phyloP scores from a whole-genome alignment of 2,797 vertebrate species.

The Arrhamphus sclerolepis region DNA sequence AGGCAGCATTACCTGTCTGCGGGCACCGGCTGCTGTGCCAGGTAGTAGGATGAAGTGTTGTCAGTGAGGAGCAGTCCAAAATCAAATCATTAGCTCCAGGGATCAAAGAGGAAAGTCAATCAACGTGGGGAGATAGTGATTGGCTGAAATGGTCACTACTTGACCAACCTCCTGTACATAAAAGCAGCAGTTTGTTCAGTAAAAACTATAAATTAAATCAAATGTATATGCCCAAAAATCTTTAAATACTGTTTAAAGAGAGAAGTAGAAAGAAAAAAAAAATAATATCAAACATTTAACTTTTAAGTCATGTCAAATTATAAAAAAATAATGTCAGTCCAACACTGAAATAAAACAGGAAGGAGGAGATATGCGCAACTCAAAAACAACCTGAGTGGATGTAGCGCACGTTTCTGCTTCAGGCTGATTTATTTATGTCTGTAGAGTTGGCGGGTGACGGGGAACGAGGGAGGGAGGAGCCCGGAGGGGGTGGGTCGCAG shows the following conservation, averaged over 20 bases:
- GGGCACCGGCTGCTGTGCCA: constrained; percentile 45
- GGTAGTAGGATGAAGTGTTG: constrained; percentile 61
- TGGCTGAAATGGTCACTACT: constrained; percentile 43
- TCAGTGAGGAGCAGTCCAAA: constrained; percentile 31
- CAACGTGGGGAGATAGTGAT: constrained; percentile 19
- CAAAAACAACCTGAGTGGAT: constrained; percentile 45
- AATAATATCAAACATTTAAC: constrained; percentile 60
- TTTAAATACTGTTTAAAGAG: constrained; percentile 77
- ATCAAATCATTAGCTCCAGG: constrained; percentile 43
- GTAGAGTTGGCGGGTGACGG: constrained; percentile 51
- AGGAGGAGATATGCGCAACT: constrained; percentile 24
- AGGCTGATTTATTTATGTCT: constrained; percentile 63
- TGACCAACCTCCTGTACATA: constrained; percentile 56
- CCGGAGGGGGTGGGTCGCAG: constrained; percentile 13
- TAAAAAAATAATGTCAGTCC: constrained; percentile 79
- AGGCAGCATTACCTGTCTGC: constrained; percentile 33
- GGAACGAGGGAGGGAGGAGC: constrained; percentile 18
- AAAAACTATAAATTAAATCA: constrained; percentile 85
- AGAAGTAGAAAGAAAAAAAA: constrained; percentile 33
- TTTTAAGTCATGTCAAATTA: constrained; percentile 77
- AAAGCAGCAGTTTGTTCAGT: constrained; percentile 77
- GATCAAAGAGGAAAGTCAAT: constrained; percentile 26
- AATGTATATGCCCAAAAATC: constrained; percentile 79
- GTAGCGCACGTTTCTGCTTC: constrained; percentile 48
- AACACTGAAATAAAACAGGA: constrained; percentile 53